Evolutionary conservation across 2,888 invertebrate genomes (phyloP).

Genomic region (Pollenia griseotomentosa): DNA sequence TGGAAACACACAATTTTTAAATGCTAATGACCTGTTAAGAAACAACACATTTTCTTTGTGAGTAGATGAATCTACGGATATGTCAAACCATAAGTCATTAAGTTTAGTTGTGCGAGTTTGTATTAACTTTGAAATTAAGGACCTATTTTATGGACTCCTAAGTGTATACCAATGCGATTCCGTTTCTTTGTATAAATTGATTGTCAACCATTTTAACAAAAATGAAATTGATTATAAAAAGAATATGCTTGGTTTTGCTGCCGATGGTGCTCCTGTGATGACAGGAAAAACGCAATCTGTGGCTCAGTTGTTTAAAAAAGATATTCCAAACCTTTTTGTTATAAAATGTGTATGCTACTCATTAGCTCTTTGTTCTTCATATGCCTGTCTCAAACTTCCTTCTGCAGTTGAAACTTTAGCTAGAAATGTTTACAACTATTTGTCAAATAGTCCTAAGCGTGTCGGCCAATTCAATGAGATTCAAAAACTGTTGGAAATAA

Average conservation of each 20-base stretch:
- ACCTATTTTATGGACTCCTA: constrained; percentile 29
- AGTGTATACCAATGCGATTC: too few species aligned
- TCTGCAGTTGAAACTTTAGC: constrained; percentile 53
- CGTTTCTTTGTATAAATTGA: too few species aligned
- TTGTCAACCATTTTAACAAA: constrained; percentile 62
- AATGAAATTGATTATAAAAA: constrained; percentile 76
- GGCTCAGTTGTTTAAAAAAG: constrained; percentile 75
- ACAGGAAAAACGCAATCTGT: constrained; percentile 79
- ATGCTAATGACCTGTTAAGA: not conserved
- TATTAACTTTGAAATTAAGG: constrained; percentile 42
- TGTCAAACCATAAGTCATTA: constrained; percentile 1
- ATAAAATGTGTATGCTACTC: constrained; percentile 1
- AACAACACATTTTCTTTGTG: constrained; percentile 7
- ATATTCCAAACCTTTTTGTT: constrained; percentile 74
- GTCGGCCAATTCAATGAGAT: constrained; percentile 24
- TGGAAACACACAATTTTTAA: not conserved
- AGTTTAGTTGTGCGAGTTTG: constrained; percentile 20
- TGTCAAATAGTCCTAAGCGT: constrained; percentile 78
- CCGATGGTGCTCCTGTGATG: constrained; percentile 81
- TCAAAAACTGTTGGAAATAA: constrained; percentile 40
- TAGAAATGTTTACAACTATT: constrained; percentile 77
- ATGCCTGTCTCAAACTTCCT: not conserved
- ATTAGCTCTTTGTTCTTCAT: not conserved
- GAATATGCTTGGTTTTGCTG: constrained; percentile 80
- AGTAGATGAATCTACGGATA: constrained; percentile 5